These are phyloP conservation scores for Bombus superbus DNA, from an alignment of 1,140 invertebrate genomes.

Conservation along the genomic window DNA sequence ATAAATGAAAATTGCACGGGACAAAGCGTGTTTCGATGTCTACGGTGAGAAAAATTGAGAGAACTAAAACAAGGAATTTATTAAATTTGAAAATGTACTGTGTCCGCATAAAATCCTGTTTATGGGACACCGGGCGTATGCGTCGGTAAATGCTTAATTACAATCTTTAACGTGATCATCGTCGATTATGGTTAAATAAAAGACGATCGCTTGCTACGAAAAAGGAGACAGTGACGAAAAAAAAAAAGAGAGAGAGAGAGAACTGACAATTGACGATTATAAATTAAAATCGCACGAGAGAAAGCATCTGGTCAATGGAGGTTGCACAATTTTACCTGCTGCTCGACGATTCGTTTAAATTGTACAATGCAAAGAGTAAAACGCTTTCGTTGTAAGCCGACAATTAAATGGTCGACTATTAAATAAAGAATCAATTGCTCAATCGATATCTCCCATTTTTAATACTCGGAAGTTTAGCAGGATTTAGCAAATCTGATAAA, in stretches of 20 bases:
- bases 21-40: background rate
- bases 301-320: background rate
- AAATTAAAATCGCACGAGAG: background rate
- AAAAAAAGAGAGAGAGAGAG: no score
- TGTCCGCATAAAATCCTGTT: no score
- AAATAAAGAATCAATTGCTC: background rate
- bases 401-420: no score
- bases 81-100: background rate
- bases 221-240: background rate
- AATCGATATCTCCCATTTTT: background rate
- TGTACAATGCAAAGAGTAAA: background rate
- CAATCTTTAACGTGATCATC: no score
- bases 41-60: background rate
- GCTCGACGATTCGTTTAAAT: background rate
- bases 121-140: accelerated
- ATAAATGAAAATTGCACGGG: background rate
- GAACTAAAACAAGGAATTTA: background rate
- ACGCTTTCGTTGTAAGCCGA: no score
- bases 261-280: background rate
- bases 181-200: no score
- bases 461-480: background rate
- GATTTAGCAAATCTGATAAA: accelerated
- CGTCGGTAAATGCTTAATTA: no score
- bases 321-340: background rate
- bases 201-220: no score